phyloP scores from a whole-genome alignment of 1,140 invertebrate species.

The Frieseomelitta varia region DNA sequence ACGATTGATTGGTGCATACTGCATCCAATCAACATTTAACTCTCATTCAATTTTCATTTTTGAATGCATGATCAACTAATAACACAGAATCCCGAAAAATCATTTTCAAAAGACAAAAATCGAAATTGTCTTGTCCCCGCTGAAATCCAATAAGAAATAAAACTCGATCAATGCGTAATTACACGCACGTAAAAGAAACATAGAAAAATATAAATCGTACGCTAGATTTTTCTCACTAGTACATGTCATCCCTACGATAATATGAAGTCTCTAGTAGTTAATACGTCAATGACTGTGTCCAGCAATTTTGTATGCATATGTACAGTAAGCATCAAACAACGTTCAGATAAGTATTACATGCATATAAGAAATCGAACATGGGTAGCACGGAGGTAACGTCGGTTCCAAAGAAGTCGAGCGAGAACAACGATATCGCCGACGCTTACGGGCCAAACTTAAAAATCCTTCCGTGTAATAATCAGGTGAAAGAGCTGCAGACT shows the following conservation, averaged over 20 bases:
- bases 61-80: background rate
- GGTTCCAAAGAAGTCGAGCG: conserved; percentile 70
- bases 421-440: conserved; percentile 75
- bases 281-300: background rate
- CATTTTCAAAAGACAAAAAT: background rate
- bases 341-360: background rate
- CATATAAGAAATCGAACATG: conserved; percentile 66
- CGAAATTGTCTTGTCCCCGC: background rate
- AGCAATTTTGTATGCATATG: background rate
- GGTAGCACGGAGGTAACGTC: conserved; percentile 74
- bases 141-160: background rate
- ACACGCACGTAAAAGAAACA: background rate
- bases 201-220: background rate
- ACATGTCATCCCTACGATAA: background rate
- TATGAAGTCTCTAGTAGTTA: background rate
- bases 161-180: background rate
- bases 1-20: background rate
- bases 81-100: background rate
- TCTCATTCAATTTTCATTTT: background rate
- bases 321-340: background rate
- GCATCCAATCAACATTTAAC: background rate
- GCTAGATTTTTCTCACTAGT: background rate
- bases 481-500: conserved; percentile 96
- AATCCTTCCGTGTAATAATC: conserved; percentile 91
- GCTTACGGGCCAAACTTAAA: conserved; percentile 92